phyloP scores from a whole-genome alignment of 2,888 invertebrate species.

The Pseudoips prasinana region DNA sequence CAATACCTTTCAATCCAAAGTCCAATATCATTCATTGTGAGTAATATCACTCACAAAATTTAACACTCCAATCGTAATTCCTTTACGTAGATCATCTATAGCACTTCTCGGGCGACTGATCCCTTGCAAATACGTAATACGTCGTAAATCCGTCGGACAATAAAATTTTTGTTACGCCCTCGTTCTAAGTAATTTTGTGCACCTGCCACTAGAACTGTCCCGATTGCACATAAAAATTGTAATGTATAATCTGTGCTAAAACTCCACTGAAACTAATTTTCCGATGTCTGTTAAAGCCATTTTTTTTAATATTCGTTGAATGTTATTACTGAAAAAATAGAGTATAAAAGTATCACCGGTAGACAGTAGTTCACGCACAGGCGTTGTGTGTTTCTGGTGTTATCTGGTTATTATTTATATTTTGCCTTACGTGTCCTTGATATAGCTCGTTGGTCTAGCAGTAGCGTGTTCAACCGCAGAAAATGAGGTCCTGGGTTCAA shows the following conservation, averaged over 20 bases:
- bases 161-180: constrained; percentile 43
- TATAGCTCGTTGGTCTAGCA: no score
- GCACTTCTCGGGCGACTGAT: constrained; percentile 37
- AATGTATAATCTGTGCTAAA: constrained; percentile 14
- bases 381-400: no score
- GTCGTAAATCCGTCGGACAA: constrained; percentile 37
- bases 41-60: constrained; percentile 16
- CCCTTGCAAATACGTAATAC: constrained; percentile 35
- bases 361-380: no score
- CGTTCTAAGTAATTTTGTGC: constrained; percentile 36
- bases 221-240: constrained; percentile 24
- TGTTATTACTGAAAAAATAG: no score
- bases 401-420: no score
- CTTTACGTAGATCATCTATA: constrained; percentile 36
- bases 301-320: no score
- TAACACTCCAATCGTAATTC: constrained; percentile 34
- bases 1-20: constrained; percentile 1
- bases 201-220: constrained; percentile 46
- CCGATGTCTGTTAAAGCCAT: no score
- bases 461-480: no score
- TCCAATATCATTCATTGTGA: constrained; percentile 27
- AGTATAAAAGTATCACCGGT: no score
- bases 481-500: no score
- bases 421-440: no score
- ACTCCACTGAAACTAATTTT: no score